Evolutionary conservation across 2,888 invertebrate genomes (phyloP).

Genomic region (Melieria omissa): DNA sequence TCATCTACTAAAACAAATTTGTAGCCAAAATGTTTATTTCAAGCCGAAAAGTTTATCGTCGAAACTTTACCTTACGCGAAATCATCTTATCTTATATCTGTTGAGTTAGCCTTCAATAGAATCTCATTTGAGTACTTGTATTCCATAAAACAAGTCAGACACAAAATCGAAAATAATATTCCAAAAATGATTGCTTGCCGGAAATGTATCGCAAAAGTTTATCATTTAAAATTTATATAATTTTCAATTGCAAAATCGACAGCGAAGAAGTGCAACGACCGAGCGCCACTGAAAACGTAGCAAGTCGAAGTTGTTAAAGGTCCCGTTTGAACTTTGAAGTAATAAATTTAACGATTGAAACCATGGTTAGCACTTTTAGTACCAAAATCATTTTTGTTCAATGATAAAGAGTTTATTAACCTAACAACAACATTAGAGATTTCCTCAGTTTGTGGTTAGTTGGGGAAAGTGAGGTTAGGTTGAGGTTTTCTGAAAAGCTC

Average conservation of each 20-base stretch:
- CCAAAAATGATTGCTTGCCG: neutral
- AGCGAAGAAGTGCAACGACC: neutral
- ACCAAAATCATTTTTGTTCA: no score
- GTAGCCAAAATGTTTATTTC: slow-evolving; percentile 53
- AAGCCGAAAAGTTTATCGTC: slow-evolving; percentile 52
- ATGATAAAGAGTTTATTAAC: no score
- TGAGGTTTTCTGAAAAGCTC: no score
- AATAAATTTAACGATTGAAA: no score
- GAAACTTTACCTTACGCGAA: slow-evolving; percentile 43
- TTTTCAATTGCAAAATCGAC: neutral
- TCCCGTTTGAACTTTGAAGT: no score
- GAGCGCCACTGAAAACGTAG: no score
- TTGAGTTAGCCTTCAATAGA: neutral
- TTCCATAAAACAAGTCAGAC: slow-evolving; percentile 4
- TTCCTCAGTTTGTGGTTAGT: no score
- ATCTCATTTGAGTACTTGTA: neutral
- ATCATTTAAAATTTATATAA: neutral
- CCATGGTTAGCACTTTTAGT: no score
- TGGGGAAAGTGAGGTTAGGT: no score
- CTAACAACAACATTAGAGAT: no score
- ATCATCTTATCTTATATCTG: neutral
- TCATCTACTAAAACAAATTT: slow-evolving; percentile 45
- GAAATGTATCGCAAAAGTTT: neutral
- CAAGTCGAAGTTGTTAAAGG: no score
- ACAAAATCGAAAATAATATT: neutral